Conservation (phyloP, 2,797 vertebrate genomes). For the Helarctos malayanus region DNA sequence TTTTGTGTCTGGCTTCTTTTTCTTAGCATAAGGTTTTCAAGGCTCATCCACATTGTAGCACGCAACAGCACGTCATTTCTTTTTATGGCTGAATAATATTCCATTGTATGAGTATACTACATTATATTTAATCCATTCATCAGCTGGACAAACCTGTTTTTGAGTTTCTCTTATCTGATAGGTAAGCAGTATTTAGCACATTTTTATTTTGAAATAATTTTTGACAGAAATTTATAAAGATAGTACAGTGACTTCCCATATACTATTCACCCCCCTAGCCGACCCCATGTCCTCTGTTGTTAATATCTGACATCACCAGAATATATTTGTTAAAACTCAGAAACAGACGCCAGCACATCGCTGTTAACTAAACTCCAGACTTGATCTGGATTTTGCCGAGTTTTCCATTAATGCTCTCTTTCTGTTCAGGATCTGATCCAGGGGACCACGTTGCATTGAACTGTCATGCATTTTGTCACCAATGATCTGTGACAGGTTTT, state of each 20-base stretch:
- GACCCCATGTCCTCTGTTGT: background rate
- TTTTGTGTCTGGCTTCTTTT: background rate
- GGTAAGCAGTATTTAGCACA: background rate
- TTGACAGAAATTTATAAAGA: background rate
- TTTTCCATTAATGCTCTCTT: background rate
- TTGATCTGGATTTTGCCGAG: background rate
- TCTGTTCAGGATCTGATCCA: background rate
- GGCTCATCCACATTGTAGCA: background rate
- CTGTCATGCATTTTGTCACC: background rate
- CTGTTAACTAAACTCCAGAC: background rate
- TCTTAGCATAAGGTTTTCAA: background rate
- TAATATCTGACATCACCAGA: background rate
- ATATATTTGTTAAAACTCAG: background rate
- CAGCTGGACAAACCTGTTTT: background rate
- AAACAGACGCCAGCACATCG: background rate
- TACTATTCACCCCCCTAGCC: background rate
- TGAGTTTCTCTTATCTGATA: background rate
- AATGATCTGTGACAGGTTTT: background rate
- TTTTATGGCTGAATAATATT: background rate
- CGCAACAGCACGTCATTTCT: background rate
- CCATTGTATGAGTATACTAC: background rate
- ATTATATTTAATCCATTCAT: background rate
- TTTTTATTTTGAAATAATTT: background rate
- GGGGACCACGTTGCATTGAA: background rate
- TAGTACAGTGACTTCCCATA: background rate